A percentile compares a stretch with the other conserved stretches of the same genome.
Conservation (phyloP, 2,113 vertebrate genomes). For the Carollia perspicillata region DNA sequence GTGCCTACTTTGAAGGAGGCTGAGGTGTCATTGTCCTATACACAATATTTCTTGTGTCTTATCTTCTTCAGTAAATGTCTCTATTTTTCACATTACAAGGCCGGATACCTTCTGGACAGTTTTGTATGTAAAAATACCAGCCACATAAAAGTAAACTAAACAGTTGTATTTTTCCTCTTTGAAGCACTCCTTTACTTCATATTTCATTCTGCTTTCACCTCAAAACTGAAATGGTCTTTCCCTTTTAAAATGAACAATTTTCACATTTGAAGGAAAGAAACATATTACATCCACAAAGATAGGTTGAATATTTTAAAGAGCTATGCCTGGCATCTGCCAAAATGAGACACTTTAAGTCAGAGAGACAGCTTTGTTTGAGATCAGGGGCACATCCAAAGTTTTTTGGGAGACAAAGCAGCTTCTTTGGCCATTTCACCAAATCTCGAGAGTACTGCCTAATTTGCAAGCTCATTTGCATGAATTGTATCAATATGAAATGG, state of each 20-base stretch:
- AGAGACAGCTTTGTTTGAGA: conserved; percentile 30
- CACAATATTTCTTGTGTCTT: too few species aligned
- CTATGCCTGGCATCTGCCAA: conserved; percentile 30
- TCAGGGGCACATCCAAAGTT: background rate
- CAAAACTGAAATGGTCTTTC: conserved; percentile 44
- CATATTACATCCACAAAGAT: conserved; percentile 44
- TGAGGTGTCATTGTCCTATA: too few species aligned
- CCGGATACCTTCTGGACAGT: too few species aligned
- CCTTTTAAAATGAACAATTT: conserved; percentile 57
- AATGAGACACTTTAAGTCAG: conserved; percentile 52
- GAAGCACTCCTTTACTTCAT: conserved; percentile 39
- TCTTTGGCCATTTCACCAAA: conserved; percentile 31
- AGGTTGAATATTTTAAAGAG: conserved; percentile 49
- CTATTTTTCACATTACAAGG: too few species aligned
- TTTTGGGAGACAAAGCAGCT: background rate
- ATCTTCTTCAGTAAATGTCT: too few species aligned
- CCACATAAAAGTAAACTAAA: conserved; percentile 29
- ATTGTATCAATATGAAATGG: conserved; percentile 43
- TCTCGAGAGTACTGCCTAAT: background rate
- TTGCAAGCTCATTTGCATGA: conserved; percentile 32
- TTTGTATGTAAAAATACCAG: background rate
- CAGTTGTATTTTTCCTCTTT: conserved; percentile 1
- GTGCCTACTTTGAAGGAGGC: too few species aligned
- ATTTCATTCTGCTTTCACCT: conserved; percentile 45
- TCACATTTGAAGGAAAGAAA: conserved; percentile 49